Evolutionary conservation across 2,797 vertebrate species (phyloP).

Genomic region (Discoglossus pictus): DNA sequence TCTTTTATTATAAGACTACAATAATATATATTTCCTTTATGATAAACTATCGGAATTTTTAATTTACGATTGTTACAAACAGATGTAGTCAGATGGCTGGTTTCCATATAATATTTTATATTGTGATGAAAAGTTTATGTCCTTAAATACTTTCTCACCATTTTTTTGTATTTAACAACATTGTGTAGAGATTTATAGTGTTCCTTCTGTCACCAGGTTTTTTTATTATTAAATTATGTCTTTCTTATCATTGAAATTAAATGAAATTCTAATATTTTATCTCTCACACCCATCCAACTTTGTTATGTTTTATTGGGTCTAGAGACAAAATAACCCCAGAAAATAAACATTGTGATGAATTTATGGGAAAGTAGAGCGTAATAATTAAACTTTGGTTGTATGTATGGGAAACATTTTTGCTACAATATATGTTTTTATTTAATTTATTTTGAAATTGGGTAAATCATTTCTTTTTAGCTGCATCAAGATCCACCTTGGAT

Average conservation of each 20-base stretch:
- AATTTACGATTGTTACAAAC: no score
- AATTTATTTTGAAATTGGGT: constrained; percentile 57
- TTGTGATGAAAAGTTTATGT: no score
- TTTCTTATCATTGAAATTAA: constrained; percentile 7
- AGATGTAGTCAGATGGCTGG: no score
- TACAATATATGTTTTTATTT: constrained; percentile 53
- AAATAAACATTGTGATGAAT: not conserved
- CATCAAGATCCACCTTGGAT: constrained; percentile 54
- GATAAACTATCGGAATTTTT: no score
- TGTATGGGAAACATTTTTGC: not conserved
- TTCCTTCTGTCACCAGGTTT: not conserved
- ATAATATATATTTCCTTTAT: no score
- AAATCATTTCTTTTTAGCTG: constrained; percentile 56
- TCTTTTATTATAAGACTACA: no score
- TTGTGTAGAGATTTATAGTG: not conserved
- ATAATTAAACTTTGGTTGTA: constrained; percentile 9
- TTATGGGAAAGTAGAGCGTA: constrained; percentile 16
- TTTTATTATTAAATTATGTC: not conserved
- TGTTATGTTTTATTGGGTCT: not conserved
- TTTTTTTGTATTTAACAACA: constrained; percentile 7
- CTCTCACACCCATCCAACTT: no score
- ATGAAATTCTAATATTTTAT: no score
- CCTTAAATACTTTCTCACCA: no score
- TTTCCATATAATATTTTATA: no score
- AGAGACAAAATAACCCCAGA: not conserved